Conservation (phyloP, 2,797 vertebrate species). For the Urocyon cinereoargenteus region DNA sequence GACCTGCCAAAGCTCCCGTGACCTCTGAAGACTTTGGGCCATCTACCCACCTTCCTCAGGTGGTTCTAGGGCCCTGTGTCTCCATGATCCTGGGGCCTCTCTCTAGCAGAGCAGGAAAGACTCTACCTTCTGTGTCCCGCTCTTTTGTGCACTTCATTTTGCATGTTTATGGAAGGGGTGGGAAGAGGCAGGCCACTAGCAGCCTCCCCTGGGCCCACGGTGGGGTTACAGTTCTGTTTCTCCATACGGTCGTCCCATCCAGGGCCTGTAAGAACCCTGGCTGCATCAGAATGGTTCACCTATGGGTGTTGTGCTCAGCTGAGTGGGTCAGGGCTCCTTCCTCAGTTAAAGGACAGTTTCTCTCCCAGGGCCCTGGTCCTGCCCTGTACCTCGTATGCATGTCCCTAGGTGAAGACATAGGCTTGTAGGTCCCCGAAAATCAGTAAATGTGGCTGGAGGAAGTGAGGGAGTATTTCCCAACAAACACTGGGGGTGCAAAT, state of each 20-base stretch:
- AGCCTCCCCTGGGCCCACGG: background rate
- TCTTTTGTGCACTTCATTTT: background rate
- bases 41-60: background rate
- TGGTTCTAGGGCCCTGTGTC: background rate
- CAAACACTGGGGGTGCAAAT: background rate
- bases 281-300: no score
- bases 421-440: background rate
- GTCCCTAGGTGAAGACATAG: background rate
- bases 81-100: background rate
- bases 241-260: background rate
- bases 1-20: background rate
- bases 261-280: background rate
- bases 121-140: background rate
- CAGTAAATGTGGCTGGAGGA: background rate
- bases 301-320: background rate
- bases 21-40: background rate
- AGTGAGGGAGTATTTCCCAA: background rate
- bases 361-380: background rate
- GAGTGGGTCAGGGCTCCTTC: background rate
- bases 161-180: rapidly evolving
- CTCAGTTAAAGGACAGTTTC: background rate
- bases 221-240: background rate
- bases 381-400: background rate
- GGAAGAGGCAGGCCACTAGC: background rate
- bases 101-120: background rate